Conservation (phyloP, 2,113 vertebrate genomes). For the Pica pica region DNA sequence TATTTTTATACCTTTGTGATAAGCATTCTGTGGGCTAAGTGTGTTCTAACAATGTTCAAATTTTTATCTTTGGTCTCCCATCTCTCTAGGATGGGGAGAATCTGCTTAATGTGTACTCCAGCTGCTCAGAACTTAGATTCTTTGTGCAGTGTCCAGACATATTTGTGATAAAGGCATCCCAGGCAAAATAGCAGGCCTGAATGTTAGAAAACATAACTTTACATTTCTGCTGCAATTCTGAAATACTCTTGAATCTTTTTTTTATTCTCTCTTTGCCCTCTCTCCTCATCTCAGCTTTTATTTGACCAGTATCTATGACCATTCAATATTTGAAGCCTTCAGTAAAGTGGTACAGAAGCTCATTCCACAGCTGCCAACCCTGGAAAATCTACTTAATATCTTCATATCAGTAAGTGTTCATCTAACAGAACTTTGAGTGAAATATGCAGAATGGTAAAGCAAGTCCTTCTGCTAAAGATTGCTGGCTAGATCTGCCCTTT, state of each 20-base stretch:
- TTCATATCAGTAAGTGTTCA: constrained; percentile 93
- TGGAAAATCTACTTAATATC: constrained; percentile 99
- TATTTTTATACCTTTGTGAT: not conserved
- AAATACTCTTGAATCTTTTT: not conserved
- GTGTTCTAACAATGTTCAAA: not conserved
- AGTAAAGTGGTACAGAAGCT: constrained; percentile 99
- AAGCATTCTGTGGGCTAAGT: not conserved
- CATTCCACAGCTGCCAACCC: constrained; percentile 94
- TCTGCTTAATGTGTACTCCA: not conserved
- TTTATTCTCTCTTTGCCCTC: not conserved
- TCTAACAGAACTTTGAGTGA: not conserved
- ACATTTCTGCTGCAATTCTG: not conserved
- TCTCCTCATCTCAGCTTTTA: constrained; percentile 84
- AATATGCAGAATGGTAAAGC: not conserved
- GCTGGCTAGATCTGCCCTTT: not conserved
- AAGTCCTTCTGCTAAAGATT: not conserved
- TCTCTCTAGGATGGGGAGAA: not conserved
- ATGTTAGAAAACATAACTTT: not conserved
- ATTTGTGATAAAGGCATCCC: not conserved
- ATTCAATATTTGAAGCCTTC: constrained; percentile 99
- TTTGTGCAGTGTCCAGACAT: not conserved
- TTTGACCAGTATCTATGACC: constrained; percentile 99
- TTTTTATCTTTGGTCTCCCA: not conserved
- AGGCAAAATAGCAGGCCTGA: not conserved
- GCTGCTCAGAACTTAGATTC: not conserved